Conservation (phyloP, 2,888 invertebrate species). For the Diaperis boleti region DNA sequence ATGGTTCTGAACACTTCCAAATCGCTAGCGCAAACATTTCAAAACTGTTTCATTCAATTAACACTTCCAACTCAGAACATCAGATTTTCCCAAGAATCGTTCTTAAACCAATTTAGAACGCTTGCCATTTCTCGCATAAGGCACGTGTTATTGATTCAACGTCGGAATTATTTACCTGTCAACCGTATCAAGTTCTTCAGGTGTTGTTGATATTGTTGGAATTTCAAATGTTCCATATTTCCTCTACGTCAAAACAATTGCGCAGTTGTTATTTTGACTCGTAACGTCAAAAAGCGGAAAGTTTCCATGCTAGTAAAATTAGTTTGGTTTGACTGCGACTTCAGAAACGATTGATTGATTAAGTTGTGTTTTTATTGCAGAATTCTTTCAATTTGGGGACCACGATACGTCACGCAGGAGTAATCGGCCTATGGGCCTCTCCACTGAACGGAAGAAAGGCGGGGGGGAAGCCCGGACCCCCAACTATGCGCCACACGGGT, state of each 20-base stretch:
- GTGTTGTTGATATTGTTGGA: constrained; percentile 10
- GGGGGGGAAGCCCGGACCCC: constrained; percentile 52
- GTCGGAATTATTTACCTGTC: constrained; percentile 30
- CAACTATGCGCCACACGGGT: constrained; percentile 60
- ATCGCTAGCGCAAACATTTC: constrained; percentile 9
- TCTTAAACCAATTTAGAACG: constrained; percentile 7
- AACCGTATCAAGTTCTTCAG: constrained; percentile 25
- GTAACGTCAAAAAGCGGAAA: constrained; percentile 20
- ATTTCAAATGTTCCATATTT: constrained; percentile 8
- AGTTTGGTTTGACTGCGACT: neutral
- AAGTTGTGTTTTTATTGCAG: constrained; percentile 36
- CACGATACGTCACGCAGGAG: constrained; percentile 51
- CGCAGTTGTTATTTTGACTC: constrained; percentile 6
- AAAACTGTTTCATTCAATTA: constrained; percentile 7
- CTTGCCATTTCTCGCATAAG: neutral
- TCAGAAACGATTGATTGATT: neutral
- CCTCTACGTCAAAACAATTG: constrained; percentile 19
- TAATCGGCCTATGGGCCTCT: constrained; percentile 53
- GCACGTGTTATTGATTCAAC: constrained; percentile 14
- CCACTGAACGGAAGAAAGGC: constrained; percentile 46
- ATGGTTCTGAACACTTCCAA: neutral
- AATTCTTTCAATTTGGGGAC: constrained; percentile 42
- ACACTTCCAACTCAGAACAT: neutral
- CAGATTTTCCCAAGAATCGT: constrained; percentile 3
- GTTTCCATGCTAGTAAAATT: neutral